Conservation (phyloP, 2,113 vertebrate genomes). For the human (Homo sapiens) region GRCh38 chr16:10097001-10097500, state of each 20-base stretch:
- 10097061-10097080: neutral
- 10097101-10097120: neutral
- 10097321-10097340: slow-evolving; percentile 8
- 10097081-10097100: neutral
- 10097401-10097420: accelerated
- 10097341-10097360: neutral
- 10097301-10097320: neutral
- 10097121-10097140: slow-evolving; percentile 42
- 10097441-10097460: neutral
- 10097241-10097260: slow-evolving; percentile 58
- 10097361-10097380: neutral
- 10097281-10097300: slow-evolving; percentile 57
- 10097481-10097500: neutral
- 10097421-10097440: accelerated
- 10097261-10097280: slow-evolving; percentile 50
- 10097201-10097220: slow-evolving; percentile 59
- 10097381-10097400: neutral
- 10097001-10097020: slow-evolving; percentile 30
- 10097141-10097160: slow-evolving; percentile 18
- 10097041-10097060: slow-evolving; percentile 15
- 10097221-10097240: slow-evolving; percentile 61
- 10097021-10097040: neutral
- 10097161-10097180: neutral
- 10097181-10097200: slow-evolving; percentile 64
- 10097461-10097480: neutral